phyloP scores from a whole-genome alignment of 2,888 invertebrate genomes.

The Thera britannica region DNA sequence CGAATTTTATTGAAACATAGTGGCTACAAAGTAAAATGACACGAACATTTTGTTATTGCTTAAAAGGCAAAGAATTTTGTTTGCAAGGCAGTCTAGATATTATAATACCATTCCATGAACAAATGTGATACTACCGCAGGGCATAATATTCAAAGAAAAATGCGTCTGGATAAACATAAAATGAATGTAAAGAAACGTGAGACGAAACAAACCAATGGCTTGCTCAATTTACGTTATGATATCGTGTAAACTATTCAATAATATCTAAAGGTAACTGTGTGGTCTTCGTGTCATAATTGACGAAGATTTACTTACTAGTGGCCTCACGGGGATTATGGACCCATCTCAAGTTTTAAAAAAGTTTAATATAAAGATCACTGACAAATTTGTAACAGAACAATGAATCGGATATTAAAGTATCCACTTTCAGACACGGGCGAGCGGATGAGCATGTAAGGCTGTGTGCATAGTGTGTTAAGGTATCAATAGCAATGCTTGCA shows the following conservation, averaged over 20 bases:
- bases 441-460: constrained; percentile 70
- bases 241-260: constrained; percentile 36
- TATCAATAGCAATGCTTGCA: constrained; percentile 24
- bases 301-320: constrained; percentile 75
- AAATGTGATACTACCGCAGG: constrained; percentile 36
- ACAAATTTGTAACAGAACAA: constrained; percentile 85
- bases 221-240: constrained; percentile 25
- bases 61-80: constrained; percentile 29
- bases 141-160: constrained; percentile 39
- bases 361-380: constrained; percentile 84
- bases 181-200: constrained; percentile 36
- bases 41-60: constrained; percentile 18
- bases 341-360: constrained; percentile 79
- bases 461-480: constrained; percentile 53
- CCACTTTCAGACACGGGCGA: constrained; percentile 81
- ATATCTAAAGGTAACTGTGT: constrained; percentile 72
- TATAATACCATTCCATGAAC: constrained; percentile 52
- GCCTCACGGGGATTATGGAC: constrained; percentile 77
- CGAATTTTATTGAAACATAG: constrained; percentile 18
- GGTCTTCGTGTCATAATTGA: constrained; percentile 70
- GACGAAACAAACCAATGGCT: constrained; percentile 40
- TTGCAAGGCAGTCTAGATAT: constrained; percentile 40
- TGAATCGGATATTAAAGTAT: constrained; percentile 84
- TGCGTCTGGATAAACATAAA: constrained; percentile 31
- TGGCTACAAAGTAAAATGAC: constrained; percentile 10